Evolutionary conservation across 30 jellyfish, hydroid and myxozoan species (phyloP).

Genomic region (Chrysaora quinquecirrha): DNA sequence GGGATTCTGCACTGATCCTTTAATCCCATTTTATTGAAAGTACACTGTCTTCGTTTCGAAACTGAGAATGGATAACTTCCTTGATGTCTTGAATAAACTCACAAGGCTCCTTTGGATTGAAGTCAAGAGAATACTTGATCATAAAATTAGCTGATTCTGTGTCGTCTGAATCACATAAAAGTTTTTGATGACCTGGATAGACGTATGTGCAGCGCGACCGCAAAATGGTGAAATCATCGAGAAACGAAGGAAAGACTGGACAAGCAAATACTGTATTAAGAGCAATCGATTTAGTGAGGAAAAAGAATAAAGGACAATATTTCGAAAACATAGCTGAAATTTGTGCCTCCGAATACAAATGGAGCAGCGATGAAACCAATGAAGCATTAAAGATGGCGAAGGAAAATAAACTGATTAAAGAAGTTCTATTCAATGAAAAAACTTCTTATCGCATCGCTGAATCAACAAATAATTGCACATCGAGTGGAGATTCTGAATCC

Average conservation of each 20-base stretch:
- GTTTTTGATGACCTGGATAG: too few relatives aligned
- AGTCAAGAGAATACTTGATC: neutral
- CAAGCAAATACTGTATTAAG: neutral
- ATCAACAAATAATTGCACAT: neutral
- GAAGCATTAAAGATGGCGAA: neutral
- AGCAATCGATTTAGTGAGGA: neutral
- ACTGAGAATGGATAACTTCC: too few relatives aligned
- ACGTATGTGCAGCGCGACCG: too few relatives aligned
- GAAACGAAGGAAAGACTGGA: too few relatives aligned
- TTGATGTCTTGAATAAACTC: too few relatives aligned
- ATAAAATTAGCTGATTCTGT: neutral
- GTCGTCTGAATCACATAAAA: too few relatives aligned
- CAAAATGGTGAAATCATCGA: neutral
- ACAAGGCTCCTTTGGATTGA: neutral
- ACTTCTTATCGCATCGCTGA: neutral
- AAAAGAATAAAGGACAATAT: neutral
- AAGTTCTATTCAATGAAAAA: neutral
- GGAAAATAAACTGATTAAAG: neutral
- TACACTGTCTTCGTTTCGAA: too few relatives aligned
- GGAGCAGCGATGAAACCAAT: neutral
- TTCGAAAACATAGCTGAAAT: neutral
- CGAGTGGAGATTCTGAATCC: neutral
- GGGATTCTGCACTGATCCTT: too few relatives aligned
- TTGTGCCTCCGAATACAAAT: neutral
- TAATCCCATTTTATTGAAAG: too few relatives aligned